phyloP scores from a whole-genome alignment of 2,888 invertebrate species.

The Philaethria dido region DNA sequence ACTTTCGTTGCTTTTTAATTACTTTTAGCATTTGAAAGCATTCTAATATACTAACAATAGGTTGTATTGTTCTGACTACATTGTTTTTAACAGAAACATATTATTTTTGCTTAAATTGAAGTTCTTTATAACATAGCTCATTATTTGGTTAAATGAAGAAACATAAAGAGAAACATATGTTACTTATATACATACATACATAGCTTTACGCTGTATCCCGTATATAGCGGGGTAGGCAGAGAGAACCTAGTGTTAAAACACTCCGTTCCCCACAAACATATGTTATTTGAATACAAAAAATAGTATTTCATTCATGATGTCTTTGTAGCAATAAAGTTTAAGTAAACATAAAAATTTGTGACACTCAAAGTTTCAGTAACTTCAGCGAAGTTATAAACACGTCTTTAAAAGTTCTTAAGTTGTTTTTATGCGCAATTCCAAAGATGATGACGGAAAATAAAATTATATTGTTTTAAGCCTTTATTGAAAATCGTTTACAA shows the following conservation, averaged over 20 bases:
- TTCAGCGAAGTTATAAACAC: conserved; percentile 19
- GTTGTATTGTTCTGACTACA: neutral
- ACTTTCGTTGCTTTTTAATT: neutral
- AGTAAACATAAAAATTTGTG: neutral
- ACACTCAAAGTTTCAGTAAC: conserved; percentile 2
- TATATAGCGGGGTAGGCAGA: too few relatives aligned
- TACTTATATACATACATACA: too few relatives aligned
- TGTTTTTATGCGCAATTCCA: conserved; percentile 25
- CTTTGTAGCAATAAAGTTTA: neutral
- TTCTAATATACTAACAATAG: neutral
- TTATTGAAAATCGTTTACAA: neutral
- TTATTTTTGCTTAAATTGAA: neutral
- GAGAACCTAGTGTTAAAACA: too few relatives aligned
- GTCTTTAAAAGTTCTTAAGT: conserved; percentile 25
- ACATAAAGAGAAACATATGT: too few relatives aligned
- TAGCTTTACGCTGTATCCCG: too few relatives aligned
- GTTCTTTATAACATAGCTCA: neutral
- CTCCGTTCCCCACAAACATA: too few relatives aligned
- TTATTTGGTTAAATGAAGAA: neutral
- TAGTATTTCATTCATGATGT: too few relatives aligned
- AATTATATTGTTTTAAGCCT: conserved; percentile 9
- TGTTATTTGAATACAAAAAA: too few relatives aligned
- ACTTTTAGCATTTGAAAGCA: neutral
- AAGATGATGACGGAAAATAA: conserved; percentile 18
- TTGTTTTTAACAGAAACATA: neutral